Base-by-base conservation (phyloP, 2,888 invertebrate species). In the Heliconius cydno region DNA sequence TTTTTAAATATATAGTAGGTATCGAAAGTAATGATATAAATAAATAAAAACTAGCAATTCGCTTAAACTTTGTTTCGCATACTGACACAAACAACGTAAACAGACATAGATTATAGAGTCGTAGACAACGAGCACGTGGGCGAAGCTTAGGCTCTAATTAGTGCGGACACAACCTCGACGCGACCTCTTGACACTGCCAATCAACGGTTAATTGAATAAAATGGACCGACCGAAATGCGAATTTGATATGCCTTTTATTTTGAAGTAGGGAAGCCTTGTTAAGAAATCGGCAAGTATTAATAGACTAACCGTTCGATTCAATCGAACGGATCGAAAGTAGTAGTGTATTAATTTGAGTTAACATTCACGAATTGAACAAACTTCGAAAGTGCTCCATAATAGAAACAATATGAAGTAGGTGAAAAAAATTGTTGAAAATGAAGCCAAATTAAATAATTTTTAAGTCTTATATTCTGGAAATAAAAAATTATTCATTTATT, bases 151-250 rank as follows among this genome's bases (percentile, higher is more conserved):
- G 89, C 87, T 88, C 90, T 93, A 94, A 94, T 94, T 93, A 93
- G 87, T 88, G 87, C 88, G 86, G 89, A 86, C 87, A 88, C 92
- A 92, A 91, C 90, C 92, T 91, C 92, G 88, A 91, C 93, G 88
- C 93, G 94, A 94, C 94, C 94, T 94, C 89, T 91, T 87, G 92
- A 86, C 91, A 89, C 91, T 84, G 86, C 86, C 94, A 93, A 93
- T 93, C 92, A 93, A 89, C 90, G 88, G 86, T 84, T 92, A 92
- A 94, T 94, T 92, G 91, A 90, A 93, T 93, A 90, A 93, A 94
- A 90, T 91, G 90, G 87, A 86, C 92, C 92, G 93, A 89, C 87
- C 86, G 84, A 90, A 91, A 88, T 86, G 90, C 89, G 86, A 90
- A 89, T 90, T 90, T 87, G 85, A 88, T 87, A 87, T 85, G 86